Evolutionary conservation across 2,888 invertebrate species (phyloP), one percentile per base, ranked within the genome.

Genomic region (Plagodis dolabraria): DNA sequence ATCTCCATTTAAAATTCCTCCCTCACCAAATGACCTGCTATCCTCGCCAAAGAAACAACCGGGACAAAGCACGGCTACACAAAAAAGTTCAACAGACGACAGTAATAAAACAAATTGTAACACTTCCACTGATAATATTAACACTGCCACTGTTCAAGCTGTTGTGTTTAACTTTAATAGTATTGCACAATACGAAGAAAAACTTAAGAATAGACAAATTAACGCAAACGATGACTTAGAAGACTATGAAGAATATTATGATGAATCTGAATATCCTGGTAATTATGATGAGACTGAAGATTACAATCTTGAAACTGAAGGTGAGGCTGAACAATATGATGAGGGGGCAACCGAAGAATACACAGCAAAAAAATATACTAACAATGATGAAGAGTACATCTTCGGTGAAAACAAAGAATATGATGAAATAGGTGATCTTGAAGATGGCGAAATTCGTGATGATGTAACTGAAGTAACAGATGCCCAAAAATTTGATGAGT

Each of bases 161-260:
- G 33, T 11, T 49, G 35, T 43, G 33, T 10, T 57, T 53, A 64
- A 51, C 40, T 67, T 65, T 65, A 64, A 53, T 33, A 52, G 56
- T 34, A 62, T 63, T 48, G 46, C 61, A n/a, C 62, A 62, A 7
- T 49, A 65, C 22, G 65, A 69, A 52, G 54, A 58, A 11, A 66
- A 49, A 51, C 33, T 38, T 7, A 33, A 63, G n/a, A 59, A 51
- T 7, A 51, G 34, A 9, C 43, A 36, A 33, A 45, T 48, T 40
- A n/a, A n/a, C 7, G 5, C 6, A 5, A 12, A 46, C n/a, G 5
- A 45, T 42, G 68, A 71, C 40, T 9, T 40, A 47, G 57, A 68
- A 34, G 33, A 46, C 33, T 60, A 69, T 53, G 65, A 71, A 33
- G 66, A 63, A 58, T 66, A 74, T 57, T 69, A 67, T 64, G 67